Evolutionary conservation across 2,113 vertebrate genomes (phyloP).

Genomic region (Antechinus stuartii): DNA sequence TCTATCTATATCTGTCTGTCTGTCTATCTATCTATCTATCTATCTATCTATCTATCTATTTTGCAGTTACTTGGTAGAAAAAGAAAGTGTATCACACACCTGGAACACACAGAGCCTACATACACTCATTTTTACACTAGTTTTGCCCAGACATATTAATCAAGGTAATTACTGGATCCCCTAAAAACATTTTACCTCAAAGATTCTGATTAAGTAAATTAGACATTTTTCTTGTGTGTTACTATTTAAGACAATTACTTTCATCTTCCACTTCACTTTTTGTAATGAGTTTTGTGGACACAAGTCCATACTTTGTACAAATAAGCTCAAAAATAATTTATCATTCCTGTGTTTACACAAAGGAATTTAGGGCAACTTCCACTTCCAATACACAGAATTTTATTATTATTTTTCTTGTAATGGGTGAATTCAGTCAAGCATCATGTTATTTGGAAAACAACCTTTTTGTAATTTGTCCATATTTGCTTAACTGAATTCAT

Average conservation of each 20-base stretch:
- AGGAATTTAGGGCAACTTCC: background rate
- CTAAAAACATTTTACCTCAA: background rate
- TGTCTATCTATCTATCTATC: too few relatives aligned
- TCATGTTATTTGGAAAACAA: slow-evolving; percentile 8
- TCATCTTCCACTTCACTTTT: background rate
- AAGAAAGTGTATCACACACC: background rate
- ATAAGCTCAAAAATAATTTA: background rate
- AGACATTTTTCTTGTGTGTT: background rate
- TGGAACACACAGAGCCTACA: background rate
- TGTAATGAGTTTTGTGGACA: background rate
- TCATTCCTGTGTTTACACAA: background rate
- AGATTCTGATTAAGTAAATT: background rate
- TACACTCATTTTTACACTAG: background rate
- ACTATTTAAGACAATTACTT: background rate
- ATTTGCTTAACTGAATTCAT: background rate
- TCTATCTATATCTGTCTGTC: too few relatives aligned
- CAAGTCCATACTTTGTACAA: background rate
- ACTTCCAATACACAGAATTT: background rate
- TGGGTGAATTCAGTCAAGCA: background rate
- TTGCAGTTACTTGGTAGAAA: background rate
- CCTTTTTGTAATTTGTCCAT: background rate
- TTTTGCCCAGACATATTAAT: background rate
- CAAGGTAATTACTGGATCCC: background rate
- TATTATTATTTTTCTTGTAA: slow-evolving; percentile 4
- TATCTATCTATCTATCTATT: background rate